Base-by-base conservation (phyloP, 2,113 vertebrate genomes). In the Hucho hucho region DNA sequence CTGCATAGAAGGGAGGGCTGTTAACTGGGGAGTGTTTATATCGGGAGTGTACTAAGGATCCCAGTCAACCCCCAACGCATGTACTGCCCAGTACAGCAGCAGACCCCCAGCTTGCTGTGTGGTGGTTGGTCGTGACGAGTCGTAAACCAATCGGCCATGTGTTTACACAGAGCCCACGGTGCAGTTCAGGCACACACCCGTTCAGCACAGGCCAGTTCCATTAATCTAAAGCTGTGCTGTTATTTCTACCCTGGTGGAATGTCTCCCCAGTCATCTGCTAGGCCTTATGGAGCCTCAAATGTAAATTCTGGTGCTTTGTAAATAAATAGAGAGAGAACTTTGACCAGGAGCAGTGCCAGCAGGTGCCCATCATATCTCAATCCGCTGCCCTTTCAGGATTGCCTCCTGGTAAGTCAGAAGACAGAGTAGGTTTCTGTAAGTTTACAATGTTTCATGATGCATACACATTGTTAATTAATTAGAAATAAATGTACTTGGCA, bases 201-300 rank as follows among this genome's bases (percentile, higher is more conserved):
- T 43, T 43, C 37, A 43, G 37, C 9, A 43, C 37, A 43, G 74
- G 32, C 75, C 73, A 68, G 73, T 72, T 79, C 77, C 75, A 79
- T 83, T 81, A 78, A 77, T 71, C 76, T 75, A 79, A 81, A 71
- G 71, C 70, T 69, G 75, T 76, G 79, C 80, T 81, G 82, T 83
- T 81, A 71, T 87, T 75, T 72, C 69, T 71, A 32, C 73, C 61
- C 9, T 26, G 67, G 25, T 79, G 80, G 84, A 87, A 85, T 80
- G 83, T 59, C 65, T 71, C 78, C 70, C 58, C 37, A 70, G 69
- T 68, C 73, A 82, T 70, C 80, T 79, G 79, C 73, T 78, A 72
- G 75, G 82, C 32, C 29, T 74, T 74, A 49, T 61, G n/a, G 75
- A 69, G 74, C 76, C 68, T 64, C 73, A 43, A 43, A 70, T 75